Conservation (phyloP, 2,888 invertebrate species). For the Acronicta alni region DNA sequence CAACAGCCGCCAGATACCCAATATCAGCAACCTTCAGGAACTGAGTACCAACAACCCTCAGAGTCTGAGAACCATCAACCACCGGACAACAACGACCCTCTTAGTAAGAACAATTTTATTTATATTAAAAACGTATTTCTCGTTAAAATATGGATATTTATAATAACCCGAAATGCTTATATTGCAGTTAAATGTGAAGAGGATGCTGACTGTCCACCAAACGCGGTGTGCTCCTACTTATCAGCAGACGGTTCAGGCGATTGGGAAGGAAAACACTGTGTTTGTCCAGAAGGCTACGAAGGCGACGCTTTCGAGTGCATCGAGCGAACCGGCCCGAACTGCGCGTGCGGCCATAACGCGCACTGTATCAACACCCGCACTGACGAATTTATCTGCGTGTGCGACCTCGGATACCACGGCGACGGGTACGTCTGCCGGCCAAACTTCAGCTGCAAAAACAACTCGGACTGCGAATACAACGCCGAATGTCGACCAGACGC, state of each 20-base stretch:
- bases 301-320: constrained; percentile 95
- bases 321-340: constrained; percentile 77
- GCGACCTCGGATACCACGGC: constrained; percentile 94
- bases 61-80: constrained; percentile 18
- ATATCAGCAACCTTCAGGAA: constrained; percentile 17
- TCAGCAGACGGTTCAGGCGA: constrained; percentile 72
- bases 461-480: constrained; percentile 91
- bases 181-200: constrained; percentile 92
- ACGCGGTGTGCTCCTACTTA: constrained; percentile 93
- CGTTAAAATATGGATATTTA: not conserved
- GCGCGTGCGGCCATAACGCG: constrained; percentile 93
- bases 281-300: constrained; percentile 94
- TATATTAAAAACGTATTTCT: not conserved
- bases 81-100: constrained; percentile 58
- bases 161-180: constrained; percentile 35
- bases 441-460: constrained; percentile 90
- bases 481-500: constrained; percentile 92
- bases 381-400: constrained; percentile 92
- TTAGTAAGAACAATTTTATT: constrained; percentile 66
- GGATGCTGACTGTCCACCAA: constrained; percentile 94
- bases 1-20: constrained; percentile 26
- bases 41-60: constrained; percentile 18
- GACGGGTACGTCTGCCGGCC: constrained; percentile 94
- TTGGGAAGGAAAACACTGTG: constrained; percentile 87
- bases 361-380: constrained; percentile 92